Evolutionary conservation across 2,888 invertebrate species (phyloP).

Genomic region (Lepidonotus clava): DNA sequence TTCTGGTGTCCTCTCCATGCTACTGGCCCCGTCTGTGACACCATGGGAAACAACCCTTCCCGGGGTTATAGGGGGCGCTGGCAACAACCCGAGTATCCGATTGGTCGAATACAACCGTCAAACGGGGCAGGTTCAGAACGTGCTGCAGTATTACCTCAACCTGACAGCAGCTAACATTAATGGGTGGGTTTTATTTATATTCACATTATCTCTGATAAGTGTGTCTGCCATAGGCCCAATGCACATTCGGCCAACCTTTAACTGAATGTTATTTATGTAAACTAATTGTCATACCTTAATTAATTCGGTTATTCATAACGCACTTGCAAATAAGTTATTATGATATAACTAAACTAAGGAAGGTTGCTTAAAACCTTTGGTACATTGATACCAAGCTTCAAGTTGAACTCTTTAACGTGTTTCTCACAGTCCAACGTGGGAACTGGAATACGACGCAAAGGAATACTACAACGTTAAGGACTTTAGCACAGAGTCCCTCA

Average conservation of each 20-base stretch:
- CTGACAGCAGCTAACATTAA: constrained; percentile 84
- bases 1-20: constrained; percentile 89
- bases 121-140: constrained; percentile 86
- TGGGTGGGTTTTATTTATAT: constrained; percentile 81
- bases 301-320: neutral
- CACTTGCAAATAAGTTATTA: neutral
- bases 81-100: constrained; percentile 92
- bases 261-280: neutral
- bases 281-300: neutral
- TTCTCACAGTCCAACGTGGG: constrained; percentile 83
- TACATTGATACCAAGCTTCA: neutral
- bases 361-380: neutral
- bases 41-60: constrained; percentile 86
- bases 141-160: constrained; percentile 93
- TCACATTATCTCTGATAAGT: neutral
- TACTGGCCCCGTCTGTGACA: constrained; percentile 94
- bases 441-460: constrained; percentile 77
- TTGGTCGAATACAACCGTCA: constrained; percentile 92
- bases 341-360: neutral
- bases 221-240: neutral
- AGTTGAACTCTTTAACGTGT: too few relatives aligned
- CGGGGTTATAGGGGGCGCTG: constrained; percentile 69
- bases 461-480: constrained; percentile 56
- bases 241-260: neutral
- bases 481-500: constrained; percentile 54